Evolutionary conservation across 1,140 invertebrate species (phyloP), one percentile per base, ranked within the genome.

Genomic region (Lethrus apterus): DNA sequence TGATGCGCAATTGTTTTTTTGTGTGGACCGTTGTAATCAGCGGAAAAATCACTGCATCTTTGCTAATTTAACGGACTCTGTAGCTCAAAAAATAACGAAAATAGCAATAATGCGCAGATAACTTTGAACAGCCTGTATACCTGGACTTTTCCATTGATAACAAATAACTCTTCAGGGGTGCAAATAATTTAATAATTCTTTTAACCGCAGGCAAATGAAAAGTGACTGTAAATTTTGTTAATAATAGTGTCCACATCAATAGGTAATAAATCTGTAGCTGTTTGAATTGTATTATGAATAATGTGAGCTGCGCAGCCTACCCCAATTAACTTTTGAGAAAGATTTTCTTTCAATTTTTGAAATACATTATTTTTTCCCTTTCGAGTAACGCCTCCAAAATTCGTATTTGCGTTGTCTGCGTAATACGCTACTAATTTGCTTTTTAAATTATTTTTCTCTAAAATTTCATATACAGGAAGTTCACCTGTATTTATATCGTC

Each of bases 351-450:
- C 24, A 61, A 26, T 46, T 52, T 41, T 1, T 44, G 7, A 52
- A 48, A 60, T 11, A 59, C 46, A 44, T 60, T 59, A n/a, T 53
- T 41, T 23, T 44, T 44, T 10, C 56, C 56, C 34, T 30, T 48
- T 32, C 54, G 48, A 34, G 55, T 30, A 4, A 46, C 31, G 2
- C 53, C 56, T 14, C 58, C 61, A 51, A 61, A 61, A 41, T 64
- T 64, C 7, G 52, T 54, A 35, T 63, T 62, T 1, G 51, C 52
- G 33, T 64, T 62, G 35, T 63, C 63, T 29, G 44, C 63, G 33
- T 49, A 53, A 31, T 57, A 58, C 29, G 50, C 51, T 35, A 60
- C 45, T 36, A 58, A 8, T 56, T 64, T 62, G 14, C 52, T 20
- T 2, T 32, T 38, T 21, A 43, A 33, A 35, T 35, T n/a, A n/a